These are phyloP conservation scores for Myotis vivesi DNA, from an alignment of 2,797 vertebrate genomes.

Conservation along the genomic window DNA sequence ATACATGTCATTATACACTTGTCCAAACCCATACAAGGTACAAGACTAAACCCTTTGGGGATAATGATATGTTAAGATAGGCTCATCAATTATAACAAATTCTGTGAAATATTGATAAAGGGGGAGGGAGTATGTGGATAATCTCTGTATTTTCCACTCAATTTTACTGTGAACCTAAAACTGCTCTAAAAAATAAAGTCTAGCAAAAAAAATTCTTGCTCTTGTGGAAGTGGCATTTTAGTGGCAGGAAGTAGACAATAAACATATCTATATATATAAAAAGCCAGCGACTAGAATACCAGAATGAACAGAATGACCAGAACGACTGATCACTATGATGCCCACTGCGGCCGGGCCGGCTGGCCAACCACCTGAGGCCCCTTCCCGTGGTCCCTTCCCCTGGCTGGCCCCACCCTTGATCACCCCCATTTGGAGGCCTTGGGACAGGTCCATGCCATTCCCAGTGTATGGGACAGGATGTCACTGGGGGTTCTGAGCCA, in stretches of 20 bases:
- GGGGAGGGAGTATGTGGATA: not conserved
- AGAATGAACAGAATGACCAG: too few relatives aligned
- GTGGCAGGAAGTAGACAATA: not conserved
- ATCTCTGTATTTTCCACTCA: not conserved
- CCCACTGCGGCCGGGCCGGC: too few relatives aligned
- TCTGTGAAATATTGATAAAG: not conserved
- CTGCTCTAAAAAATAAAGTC: not conserved
- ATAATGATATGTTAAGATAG: not conserved
- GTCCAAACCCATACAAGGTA: not conserved
- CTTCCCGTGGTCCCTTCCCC: too few relatives aligned
- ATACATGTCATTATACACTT: not conserved
- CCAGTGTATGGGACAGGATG: not conserved
- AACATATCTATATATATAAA: too few relatives aligned
- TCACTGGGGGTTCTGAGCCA: not conserved
- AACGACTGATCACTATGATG: too few relatives aligned
- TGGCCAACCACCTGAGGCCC: too few relatives aligned
- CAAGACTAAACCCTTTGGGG: not conserved
- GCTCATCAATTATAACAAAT: not conserved
- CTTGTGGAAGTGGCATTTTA: not conserved
- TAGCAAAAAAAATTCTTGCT: not conserved
- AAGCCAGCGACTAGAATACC: too few relatives aligned
- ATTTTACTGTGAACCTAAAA: not conserved
- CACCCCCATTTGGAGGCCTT: not conserved
- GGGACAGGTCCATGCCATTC: too few relatives aligned
- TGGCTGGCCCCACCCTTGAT: too few relatives aligned